Conservation (phyloP, 1,140 invertebrate genomes). For the Catajapyx aquilonaris region DNA sequence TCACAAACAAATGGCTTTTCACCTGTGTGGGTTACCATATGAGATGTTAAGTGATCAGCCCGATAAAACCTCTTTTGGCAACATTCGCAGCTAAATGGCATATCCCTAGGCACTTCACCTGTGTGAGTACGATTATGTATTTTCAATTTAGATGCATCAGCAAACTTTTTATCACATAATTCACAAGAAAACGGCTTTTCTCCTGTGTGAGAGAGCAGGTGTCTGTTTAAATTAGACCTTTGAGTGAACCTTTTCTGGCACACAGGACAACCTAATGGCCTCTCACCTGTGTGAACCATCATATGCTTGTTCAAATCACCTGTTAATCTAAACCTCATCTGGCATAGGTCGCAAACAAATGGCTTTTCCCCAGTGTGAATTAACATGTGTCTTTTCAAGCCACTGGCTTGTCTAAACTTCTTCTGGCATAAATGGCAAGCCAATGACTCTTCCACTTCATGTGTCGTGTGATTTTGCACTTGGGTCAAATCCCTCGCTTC, state of each 20-base stretch:
- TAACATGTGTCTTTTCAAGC: too few species aligned
- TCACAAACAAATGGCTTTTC: conserved; percentile 5
- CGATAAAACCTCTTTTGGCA: conserved; percentile 5
- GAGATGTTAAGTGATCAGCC: neutral
- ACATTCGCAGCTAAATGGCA: conserved; percentile 3
- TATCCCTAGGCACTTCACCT: conserved; percentile 8
- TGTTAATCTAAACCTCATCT: too few species aligned
- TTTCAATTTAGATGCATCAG: neutral
- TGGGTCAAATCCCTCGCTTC: too few species aligned
- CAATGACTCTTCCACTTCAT: conserved; percentile 4
- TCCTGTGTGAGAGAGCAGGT: too few species aligned
- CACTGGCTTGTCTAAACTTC: too few species aligned
- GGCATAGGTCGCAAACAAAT: too few species aligned
- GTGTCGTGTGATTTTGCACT: conserved; percentile 2
- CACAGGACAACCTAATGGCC: too few species aligned
- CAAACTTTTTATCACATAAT: conserved; percentile 5
- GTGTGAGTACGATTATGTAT: conserved; percentile 4
- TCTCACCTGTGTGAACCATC: too few species aligned
- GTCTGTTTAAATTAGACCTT: too few species aligned
- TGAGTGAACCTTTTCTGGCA: too few species aligned
- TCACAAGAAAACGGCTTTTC: conserved; percentile 5
- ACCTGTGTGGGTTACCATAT: conserved; percentile 6
- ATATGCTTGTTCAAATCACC: too few species aligned
- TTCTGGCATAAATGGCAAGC: conserved; percentile 5
- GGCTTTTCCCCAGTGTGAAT: too few species aligned